phyloP scores from a whole-genome alignment of 1,140 invertebrate species.

The Lasioglossum albipes region DNA sequence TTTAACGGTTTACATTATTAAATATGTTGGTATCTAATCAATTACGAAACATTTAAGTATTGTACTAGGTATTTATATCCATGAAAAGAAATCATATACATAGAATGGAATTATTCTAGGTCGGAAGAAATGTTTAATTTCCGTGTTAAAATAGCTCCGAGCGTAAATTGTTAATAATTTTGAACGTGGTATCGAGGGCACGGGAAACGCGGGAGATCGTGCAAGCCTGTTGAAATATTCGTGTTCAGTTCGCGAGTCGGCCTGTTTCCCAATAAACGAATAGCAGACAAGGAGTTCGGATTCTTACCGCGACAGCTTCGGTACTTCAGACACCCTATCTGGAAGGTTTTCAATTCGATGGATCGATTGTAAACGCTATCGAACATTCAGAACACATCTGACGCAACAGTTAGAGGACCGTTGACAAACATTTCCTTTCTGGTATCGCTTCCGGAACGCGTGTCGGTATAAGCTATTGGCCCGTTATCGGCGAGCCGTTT shows the following conservation, averaged over 20 bases:
- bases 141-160: no score
- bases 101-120: no score
- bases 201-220: not conserved
- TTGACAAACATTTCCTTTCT: constrained; percentile 42
- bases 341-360: not conserved
- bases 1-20: no score
- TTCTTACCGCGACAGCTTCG: not conserved
- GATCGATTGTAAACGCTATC: constrained; percentile 37
- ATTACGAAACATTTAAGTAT: no score
- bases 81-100: no score
- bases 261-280: not conserved
- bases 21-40: no score
- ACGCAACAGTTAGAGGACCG: constrained; percentile 37
- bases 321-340: not conserved
- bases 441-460: constrained; percentile 13
- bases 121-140: no score
- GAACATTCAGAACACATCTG: constrained; percentile 37
- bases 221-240: not conserved
- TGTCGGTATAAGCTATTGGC: not conserved
- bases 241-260: not conserved
- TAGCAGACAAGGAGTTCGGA: not conserved
- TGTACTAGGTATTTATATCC: no score
- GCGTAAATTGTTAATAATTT: no score
- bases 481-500: not conserved
- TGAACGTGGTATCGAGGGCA: no score